Base-by-base conservation (phyloP, 2,888 invertebrate genomes). In the Nomada ruficornis region DNA sequence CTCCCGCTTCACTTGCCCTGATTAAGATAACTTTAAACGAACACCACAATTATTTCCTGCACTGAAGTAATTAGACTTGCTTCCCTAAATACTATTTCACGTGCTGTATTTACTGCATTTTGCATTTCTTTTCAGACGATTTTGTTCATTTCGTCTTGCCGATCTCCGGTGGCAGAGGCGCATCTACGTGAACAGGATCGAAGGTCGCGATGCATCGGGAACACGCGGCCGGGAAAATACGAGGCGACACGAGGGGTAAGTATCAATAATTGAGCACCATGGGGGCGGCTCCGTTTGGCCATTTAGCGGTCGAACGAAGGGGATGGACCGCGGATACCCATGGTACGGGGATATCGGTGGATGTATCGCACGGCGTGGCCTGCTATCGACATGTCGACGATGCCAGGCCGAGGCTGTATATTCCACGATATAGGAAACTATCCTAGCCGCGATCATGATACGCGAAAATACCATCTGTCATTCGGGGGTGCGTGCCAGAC, bases 331-430 rank as follows among this genome's bases (percentile, higher is more conserved):
- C 88, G 88, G 86, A 84, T 88, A 80, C 79, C 81, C 83, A 88
- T 85, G 86, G 88, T 88, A 87, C 88, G 89, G 89, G 89, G 89
- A 90, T 93, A 93, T 92, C 91, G 90, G 89, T 86, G 89, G 89
- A 92, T 92, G 92, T 93, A 93, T 92, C 92, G 90, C 88, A 87
- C 90, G 89, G 89, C 90, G 91, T 89, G 90, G 92, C 90, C 93
- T 93, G 93, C 91, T 93, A 93, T 93, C 93, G 93, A 93, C 93
- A 93, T 93, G 92, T 92, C 92, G 92, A 91, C 90, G 91, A 91
- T 92, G 89, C 90, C 89, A 89, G 89, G 86, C 89, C 85, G 71
- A 81, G 82, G 85, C 86, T 85, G 86, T 89, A 88, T 90, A 87
- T 90, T 87, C 88, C 85, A 89, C 89, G 86, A 89, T 91, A 91